Evolutionary conservation across 2,888 invertebrate genomes (phyloP).

Genomic region (Spilarctia lutea): DNA sequence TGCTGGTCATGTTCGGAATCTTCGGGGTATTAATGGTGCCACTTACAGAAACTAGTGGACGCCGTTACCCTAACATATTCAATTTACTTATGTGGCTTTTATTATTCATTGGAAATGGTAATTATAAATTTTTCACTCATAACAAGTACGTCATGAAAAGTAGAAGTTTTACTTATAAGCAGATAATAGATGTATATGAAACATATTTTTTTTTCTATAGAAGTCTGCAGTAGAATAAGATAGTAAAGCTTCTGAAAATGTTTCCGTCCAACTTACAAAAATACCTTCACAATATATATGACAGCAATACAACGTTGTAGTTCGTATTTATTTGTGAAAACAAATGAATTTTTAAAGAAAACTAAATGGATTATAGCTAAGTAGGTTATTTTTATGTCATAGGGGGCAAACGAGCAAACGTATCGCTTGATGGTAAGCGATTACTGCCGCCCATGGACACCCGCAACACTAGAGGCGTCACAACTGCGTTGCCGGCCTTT

Average conservation of each 20-base stretch:
- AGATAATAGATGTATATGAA: too few relatives aligned
- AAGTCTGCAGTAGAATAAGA: too few relatives aligned
- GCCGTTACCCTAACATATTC: slow-evolving; percentile 81
- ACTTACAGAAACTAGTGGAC: slow-evolving; percentile 77
- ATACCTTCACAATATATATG: not conserved
- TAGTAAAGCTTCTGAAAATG: not conserved
- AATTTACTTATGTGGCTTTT: slow-evolving; percentile 95
- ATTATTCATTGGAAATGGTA: slow-evolving; percentile 92
- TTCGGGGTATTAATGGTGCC: slow-evolving; percentile 88
- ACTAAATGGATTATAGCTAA: too few relatives aligned
- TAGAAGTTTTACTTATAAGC: too few relatives aligned
- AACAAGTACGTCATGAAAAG: too few relatives aligned
- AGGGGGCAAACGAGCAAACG: too few relatives aligned
- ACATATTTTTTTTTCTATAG: too few relatives aligned
- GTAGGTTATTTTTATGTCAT: too few relatives aligned
- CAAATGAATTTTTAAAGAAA: not conserved
- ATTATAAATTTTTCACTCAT: slow-evolving; percentile 20
- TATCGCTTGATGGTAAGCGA: too few relatives aligned
- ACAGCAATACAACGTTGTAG: not conserved
- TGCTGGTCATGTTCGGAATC: slow-evolving; percentile 92
- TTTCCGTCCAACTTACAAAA: not conserved
- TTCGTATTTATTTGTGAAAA: not conserved
- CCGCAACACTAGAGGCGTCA: too few relatives aligned
- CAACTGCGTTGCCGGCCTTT: too few relatives aligned
- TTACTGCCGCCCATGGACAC: too few relatives aligned